Evolutionary conservation across 2,113 vertebrate genomes (phyloP).

Genomic region (Daphoenositta chrysoptera): DNA sequence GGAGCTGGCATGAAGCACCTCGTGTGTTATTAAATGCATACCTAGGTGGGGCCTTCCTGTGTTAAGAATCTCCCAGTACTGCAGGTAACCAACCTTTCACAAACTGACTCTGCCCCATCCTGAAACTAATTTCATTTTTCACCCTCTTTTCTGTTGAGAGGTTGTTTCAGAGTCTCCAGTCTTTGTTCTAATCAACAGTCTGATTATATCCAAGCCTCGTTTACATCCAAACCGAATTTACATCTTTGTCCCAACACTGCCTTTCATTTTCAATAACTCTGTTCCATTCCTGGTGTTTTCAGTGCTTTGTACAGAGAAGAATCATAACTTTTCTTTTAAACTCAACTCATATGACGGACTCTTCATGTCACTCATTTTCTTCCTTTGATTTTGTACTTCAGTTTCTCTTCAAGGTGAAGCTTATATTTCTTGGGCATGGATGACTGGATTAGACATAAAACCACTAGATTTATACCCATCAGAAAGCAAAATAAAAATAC

Average conservation of each 20-base stretch:
- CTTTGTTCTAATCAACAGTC: background rate
- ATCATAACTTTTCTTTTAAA: background rate
- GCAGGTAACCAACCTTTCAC: background rate
- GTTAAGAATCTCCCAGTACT: background rate
- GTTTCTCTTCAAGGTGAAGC: background rate
- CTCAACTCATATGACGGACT: background rate
- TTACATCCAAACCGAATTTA: background rate
- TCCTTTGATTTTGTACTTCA: background rate
- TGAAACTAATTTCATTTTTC: background rate
- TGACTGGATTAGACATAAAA: background rate
- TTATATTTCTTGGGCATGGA: background rate
- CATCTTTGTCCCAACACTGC: background rate
- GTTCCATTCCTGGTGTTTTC: background rate
- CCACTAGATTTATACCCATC: background rate
- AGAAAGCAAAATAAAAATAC: background rate
- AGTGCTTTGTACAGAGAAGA: background rate
- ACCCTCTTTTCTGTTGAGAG: background rate
- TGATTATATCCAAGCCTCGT: background rate
- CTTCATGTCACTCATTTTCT: background rate
- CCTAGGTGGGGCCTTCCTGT: background rate
- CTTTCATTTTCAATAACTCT: background rate
- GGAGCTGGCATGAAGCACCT: background rate
- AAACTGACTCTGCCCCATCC: background rate
- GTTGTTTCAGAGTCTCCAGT: background rate
- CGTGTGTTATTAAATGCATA: background rate